Base-by-base conservation (phyloP, 2,113 vertebrate species). In the Notothenia rossii region DNA sequence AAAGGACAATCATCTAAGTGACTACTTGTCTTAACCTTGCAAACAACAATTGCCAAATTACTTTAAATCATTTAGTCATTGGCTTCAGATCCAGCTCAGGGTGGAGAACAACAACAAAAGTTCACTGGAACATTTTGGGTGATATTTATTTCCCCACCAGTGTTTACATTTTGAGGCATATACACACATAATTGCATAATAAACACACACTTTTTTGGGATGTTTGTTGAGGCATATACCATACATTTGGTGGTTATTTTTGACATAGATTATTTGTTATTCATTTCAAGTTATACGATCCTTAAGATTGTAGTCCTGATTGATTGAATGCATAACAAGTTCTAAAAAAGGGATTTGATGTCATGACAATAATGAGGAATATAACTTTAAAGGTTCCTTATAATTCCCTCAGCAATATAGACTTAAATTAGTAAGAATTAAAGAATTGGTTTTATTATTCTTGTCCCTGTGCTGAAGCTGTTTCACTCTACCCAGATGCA, bases 401-500 rank as follows among this genome's bases (percentile, higher is more conserved):
- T 17, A 50, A 65, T 25, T 46, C 59, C 10, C 25, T 15, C 43
- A 12, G 5, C 29, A 6, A 17, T 25, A 36, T 55, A 49, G 6
- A 20, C 18, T 18, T 20, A 45, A 4, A 56, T 3, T 22, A 67
- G 18, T 20, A 64, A 48, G 10, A 51, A 71, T 6, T 48, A 3
- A 49, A 22, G 12, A 14, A 33, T 64, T 50, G 33, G 25, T 75
- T 56, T 58, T 65, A n/a, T 18, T 65, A 10, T 56, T 36, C 5
- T 15, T 36, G 46, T 75, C 83, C 69, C 64, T 63, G 59, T 25
- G 63, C 78, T 78, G 85, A 81, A 86, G 81, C 53, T 75, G 70
- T 89, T 93, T 92, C 75, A 73, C 88, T 92, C 87, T 84, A 88
- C 74, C 86, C 84, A 79, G 55, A 66, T 90, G 92, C 92, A 94